Evolutionary conservation across 2,797 vertebrate species (phyloP), one percentile per base, ranked within the genome.

Genomic region (Dendrocincla fuliginosa): DNA sequence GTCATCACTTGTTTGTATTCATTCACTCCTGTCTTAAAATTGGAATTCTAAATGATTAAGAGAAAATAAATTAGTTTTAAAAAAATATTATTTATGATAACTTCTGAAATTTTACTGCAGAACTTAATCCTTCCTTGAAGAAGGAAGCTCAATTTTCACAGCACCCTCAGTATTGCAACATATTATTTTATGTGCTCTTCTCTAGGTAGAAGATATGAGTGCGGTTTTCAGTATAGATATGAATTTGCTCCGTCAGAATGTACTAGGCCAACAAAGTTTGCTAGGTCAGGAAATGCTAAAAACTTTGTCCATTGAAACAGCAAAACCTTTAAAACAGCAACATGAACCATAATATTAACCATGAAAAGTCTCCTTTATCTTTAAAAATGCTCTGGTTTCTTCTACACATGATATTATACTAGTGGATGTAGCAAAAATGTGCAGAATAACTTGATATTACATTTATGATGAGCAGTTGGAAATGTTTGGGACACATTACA

Each of bases 101-200:
- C 52, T 94, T 93, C 83, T 83, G 90, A 94, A 83, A 86, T 85
- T 83, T 70, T 93, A 64, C 65, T 89, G 70, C 55, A 65, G 92
- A 80, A 75, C 35, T 57, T 61, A 82, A 87, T 74, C 63, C 37
- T 79, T 80, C 33, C 33, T 87, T 87, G 60, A 37, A 80, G 77
- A 60, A 79, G 37, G 6, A 95, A 95, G 42, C 63, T 49, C 9
- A 41, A 16, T 83, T 94, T 87, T 74, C 30, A 32, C 19, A 25
- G 16, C 47, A 44, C 23, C 6, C 13, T 65, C 18, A 37, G 7
- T 52, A 56, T 6, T 35, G 25, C 35, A 89, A 28, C 16, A 30
- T 10, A 10, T 44, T 78, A 82, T 73, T 93, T 84, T 15, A 82
- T 42, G 13, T 61, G 13, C 5, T 76, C 50, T 70, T 89, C 52